Evolutionary conservation across 2,113 vertebrate genomes (phyloP).

Genomic region (Ammodytes dubius): DNA sequence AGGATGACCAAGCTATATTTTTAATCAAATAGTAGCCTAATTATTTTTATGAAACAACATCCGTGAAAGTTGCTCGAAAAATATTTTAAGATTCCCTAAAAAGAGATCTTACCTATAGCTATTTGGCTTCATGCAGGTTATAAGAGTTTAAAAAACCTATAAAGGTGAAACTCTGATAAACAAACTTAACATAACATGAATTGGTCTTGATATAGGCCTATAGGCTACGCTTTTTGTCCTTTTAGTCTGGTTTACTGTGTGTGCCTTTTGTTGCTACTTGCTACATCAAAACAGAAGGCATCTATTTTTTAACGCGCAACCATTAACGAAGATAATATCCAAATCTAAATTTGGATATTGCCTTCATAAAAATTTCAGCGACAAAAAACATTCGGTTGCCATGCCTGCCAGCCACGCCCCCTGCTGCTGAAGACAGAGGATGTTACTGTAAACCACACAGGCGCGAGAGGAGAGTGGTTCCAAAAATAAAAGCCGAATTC

Average conservation of each 20-base stretch:
- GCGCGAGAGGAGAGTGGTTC: neutral
- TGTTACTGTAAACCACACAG: neutral
- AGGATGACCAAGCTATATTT: too few species aligned
- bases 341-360: neutral
- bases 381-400: constrained; percentile 20
- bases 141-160: neutral
- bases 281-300: neutral
- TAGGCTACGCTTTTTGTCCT: neutral
- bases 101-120: neutral
- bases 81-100: too few species aligned
- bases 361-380: neutral
- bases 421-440: neutral
- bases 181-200: neutral
- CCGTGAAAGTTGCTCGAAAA: neutral
- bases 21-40: neutral
- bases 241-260: neutral
- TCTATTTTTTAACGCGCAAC: neutral
- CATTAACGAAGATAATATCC: neutral
- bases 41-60: neutral
- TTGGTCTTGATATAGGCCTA: neutral
- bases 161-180: neutral
- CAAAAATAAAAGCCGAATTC: constrained; percentile 31
- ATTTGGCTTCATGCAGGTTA: neutral
- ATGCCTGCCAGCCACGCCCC: constrained; percentile 41
- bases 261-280: neutral